phyloP scores from a whole-genome alignment of 1,140 invertebrate genomes.

The Drosophila equinoxialis region DNA sequence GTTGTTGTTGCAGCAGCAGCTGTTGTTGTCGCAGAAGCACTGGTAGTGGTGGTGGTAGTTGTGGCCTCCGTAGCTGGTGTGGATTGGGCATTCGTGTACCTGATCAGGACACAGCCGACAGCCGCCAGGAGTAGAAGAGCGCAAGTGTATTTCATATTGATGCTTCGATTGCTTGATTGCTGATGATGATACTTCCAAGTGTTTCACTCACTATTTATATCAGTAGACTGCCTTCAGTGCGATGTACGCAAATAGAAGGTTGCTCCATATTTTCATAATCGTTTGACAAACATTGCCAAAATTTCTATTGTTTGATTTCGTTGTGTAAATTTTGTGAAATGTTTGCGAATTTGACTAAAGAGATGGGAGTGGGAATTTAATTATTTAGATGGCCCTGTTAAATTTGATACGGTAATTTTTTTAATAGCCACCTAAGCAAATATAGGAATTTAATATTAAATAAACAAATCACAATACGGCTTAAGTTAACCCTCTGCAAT shows the following conservation, averaged over 20 bases:
- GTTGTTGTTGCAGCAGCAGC: not conserved
- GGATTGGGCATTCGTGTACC: not conserved
- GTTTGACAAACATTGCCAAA: slow-evolving; percentile 7
- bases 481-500: too few species aligned
- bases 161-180: not conserved
- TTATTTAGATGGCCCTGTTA: not conserved
- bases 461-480: too few species aligned
- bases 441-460: too few species aligned
- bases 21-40: not conserved
- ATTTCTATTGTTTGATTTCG: not conserved
- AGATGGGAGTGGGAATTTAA: not conserved
- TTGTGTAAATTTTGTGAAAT: not conserved
- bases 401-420: too few species aligned
- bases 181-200: not conserved
- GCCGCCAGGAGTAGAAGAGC: not conserved
- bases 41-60: not conserved
- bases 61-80: not conserved
- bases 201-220: not conserved
- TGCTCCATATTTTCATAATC: not conserved
- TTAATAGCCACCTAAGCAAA: too few species aligned
- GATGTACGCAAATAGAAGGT: slow-evolving; percentile 3
- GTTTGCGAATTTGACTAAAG: not conserved
- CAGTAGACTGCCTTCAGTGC: not conserved
- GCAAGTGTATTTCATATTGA: slow-evolving; percentile 3
- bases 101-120: not conserved